Base-by-base conservation (phyloP, 2,888 invertebrate species). In the Steromphala cineraria region DNA sequence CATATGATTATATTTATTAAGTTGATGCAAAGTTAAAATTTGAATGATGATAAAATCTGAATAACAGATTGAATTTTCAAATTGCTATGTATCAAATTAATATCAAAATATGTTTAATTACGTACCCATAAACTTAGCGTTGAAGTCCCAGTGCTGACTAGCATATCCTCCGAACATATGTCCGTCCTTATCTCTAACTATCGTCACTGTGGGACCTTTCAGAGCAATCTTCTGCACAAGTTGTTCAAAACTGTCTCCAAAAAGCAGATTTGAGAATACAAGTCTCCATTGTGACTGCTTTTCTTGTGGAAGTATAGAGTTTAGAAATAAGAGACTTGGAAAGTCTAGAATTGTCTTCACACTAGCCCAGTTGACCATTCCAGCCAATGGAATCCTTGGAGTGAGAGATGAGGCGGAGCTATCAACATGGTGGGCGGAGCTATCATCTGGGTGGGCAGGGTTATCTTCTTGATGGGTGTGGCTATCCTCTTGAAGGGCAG, bases 81-180 rank as follows among this genome's bases (percentile, higher is more conserved):
- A 4, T 36, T 36, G 2, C 36, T 36, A 4, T 36, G 36, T 36
- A 36, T 4, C 36, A 36, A 36, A 36, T 36, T 36, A 36, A 36
- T n/a, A n/a, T n/a, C n/a, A n/a, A n/a, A n/a, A n/a, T n/a, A 10
- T 46, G 13, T 46, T 10, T 10, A 46, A 5, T 13, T 13, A 46
- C 46, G 8, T 46, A 94, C 96, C 98, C 80, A 94, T 94, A 94
- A 97, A 98, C 90, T 96, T 96, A 10, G 98, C 96, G 17, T 96
- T 94, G 31, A 96, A 91, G 0, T 94, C 92, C 98, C 98, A 98
- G 78, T 96, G 95, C 21, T 95, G 95, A 0, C 97, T 95, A 0
- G 97, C 97, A 94, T 96, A 98, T 15, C 97, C 98, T 0, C 98
- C 98, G 94, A 98, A 98, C 53, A 97, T 95, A 91, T 96, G 95